These are phyloP conservation scores for Apis cerana DNA, from an alignment of 1,140 invertebrate species.

Conservation along the genomic window DNA sequence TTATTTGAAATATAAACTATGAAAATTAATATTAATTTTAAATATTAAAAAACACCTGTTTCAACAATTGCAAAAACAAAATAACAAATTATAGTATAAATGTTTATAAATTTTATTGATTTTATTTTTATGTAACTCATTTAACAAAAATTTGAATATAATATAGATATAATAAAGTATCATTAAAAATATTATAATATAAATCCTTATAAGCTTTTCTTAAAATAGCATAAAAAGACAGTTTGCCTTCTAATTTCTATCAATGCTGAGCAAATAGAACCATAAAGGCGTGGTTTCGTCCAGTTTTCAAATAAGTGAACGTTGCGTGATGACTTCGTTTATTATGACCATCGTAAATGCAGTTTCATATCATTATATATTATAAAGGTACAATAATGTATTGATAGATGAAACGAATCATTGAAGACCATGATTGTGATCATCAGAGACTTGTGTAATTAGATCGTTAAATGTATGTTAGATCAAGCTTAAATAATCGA, in stretches of 20 bases:
- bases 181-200: background rate
- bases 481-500: background rate
- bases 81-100: too few relatives aligned
- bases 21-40: too few relatives aligned
- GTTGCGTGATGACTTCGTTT: constrained; percentile 39
- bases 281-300: constrained; percentile 33
- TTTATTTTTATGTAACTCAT: too few relatives aligned
- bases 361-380: background rate
- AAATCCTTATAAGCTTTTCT: too few relatives aligned
- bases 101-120: too few relatives aligned
- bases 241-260: constrained; percentile 10
- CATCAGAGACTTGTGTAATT: background rate
- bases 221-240: background rate
- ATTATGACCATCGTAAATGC: constrained; percentile 7
- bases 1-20: too few relatives aligned
- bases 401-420: constrained; percentile 1
- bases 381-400: constrained; percentile 26
- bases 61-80: too few relatives aligned
- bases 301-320: constrained; percentile 25
- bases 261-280: constrained; percentile 11
- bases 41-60: too few relatives aligned
- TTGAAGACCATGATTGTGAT: background rate
- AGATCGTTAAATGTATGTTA: background rate
- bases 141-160: background rate
- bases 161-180: background rate